phyloP scores from a whole-genome alignment of 2,113 vertebrate genomes.

The Rissa tridactyla region DNA sequence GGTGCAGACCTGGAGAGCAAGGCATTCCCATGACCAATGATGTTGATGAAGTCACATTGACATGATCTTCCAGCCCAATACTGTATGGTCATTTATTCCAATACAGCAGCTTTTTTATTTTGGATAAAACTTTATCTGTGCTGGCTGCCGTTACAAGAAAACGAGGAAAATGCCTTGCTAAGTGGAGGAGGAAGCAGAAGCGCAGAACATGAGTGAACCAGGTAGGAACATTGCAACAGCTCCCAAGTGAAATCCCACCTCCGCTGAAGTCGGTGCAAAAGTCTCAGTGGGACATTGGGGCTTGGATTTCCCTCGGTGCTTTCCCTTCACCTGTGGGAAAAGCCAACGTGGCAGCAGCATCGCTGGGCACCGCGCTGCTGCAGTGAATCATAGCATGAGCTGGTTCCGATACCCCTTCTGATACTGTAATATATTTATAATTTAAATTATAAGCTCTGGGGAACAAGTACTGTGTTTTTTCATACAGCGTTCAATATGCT shows the following conservation, averaged over 20 bases:
- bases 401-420: neutral
- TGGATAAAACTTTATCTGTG: neutral
- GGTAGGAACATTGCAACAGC: neutral
- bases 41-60: neutral
- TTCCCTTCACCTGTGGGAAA: neutral
- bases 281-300: neutral
- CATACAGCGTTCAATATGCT: neutral
- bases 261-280: neutral
- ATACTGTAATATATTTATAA: neutral
- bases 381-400: neutral
- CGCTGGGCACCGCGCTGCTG: neutral
- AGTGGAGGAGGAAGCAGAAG: neutral
- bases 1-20: neutral
- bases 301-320: neutral
- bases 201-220: neutral
- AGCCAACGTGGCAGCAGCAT: neutral
- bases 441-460: neutral
- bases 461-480: neutral
- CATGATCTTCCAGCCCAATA: neutral
- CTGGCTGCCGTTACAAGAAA: neutral
- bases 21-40: fast-evolving
- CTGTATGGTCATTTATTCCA: neutral
- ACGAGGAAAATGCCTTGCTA: neutral
- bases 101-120: neutral
- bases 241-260: neutral